These are phyloP conservation scores for Netelia inedita DNA, from an alignment of 2,888 invertebrate genomes.

Conservation along the genomic window DNA sequence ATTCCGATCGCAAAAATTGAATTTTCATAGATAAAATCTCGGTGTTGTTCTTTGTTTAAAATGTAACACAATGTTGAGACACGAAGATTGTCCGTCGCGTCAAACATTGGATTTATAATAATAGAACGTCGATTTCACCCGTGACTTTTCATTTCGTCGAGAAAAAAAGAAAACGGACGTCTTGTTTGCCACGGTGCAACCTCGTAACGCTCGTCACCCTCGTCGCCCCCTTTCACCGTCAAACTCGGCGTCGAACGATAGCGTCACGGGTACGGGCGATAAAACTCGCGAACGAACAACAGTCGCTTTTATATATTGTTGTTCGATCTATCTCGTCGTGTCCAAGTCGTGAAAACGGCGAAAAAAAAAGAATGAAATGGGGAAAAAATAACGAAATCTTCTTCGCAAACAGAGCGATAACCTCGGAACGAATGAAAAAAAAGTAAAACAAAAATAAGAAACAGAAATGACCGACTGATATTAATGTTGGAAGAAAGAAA, in stretches of 20 bases:
- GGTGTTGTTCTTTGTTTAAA: too few relatives aligned
- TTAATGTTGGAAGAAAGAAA: constrained; percentile 24
- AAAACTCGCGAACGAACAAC: constrained; percentile 45
- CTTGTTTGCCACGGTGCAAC: constrained; percentile 41
- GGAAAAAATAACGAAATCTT: constrained; percentile 25
- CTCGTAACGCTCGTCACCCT: constrained; percentile 11
- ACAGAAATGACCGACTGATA: constrained; percentile 36
- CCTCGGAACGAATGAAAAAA: constrained; percentile 12
- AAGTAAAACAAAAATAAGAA: constrained; percentile 38
- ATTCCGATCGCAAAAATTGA: too few relatives aligned
- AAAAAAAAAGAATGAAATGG: constrained; percentile 17
- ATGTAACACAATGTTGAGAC: too few relatives aligned
- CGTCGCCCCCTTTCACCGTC: neutral
- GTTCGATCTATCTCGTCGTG: constrained; percentile 18
- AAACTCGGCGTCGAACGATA: constrained; percentile 28
- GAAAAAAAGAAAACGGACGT: constrained; percentile 19
- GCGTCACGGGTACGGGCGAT: constrained; percentile 50
- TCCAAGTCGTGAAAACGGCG: neutral
- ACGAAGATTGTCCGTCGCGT: too few relatives aligned
- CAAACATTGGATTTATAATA: too few relatives aligned
- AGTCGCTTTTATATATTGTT: constrained; percentile 48
- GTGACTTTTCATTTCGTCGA: neutral
- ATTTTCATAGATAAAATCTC: too few relatives aligned
- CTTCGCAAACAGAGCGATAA: constrained; percentile 24
- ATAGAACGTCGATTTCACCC: neutral